Percentiles rank a stretch among this genome's conserved stretches.
These are phyloP conservation scores for Arge pagana DNA, from an alignment of 2,888 invertebrate genomes.

Conservation along the genomic window DNA sequence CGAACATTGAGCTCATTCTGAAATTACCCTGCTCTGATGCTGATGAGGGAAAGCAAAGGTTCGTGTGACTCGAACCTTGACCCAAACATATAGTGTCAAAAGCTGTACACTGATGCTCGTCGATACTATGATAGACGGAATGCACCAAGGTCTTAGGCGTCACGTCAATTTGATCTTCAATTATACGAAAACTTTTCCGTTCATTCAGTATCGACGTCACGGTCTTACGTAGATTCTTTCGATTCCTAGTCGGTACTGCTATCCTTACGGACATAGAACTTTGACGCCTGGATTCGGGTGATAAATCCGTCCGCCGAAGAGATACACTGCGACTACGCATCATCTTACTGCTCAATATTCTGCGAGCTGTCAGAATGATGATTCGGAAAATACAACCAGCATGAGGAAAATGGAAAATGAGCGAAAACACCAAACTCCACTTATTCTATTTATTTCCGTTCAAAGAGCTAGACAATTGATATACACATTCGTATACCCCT, in stretches of 20 bases:
- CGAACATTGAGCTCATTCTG: slow-evolving; percentile 22
- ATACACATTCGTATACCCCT: too few relatives aligned
- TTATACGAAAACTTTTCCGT: slow-evolving; percentile 35
- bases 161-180: slow-evolving; percentile 53
- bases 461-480: too few relatives aligned
- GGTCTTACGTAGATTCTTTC: slow-evolving; percentile 13
- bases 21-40: slow-evolving; percentile 3
- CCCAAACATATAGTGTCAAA: slow-evolving; percentile 29
- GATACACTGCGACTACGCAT: slow-evolving; percentile 13
- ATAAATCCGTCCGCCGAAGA: neutral
- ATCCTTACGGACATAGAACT: slow-evolving; percentile 5
- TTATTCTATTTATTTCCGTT: too few relatives aligned
- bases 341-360: too few relatives aligned
- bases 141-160: slow-evolving; percentile 58
- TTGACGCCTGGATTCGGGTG: too few relatives aligned
- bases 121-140: slow-evolving; percentile 44
- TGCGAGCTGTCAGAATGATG: too few relatives aligned
- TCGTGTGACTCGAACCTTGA: slow-evolving; percentile 23
- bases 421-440: too few relatives aligned
- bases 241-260: slow-evolving; percentile 7
- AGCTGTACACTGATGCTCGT: slow-evolving; percentile 45
- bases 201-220: slow-evolving; percentile 32
- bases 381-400: too few relatives aligned
- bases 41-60: slow-evolving; percentile 18
- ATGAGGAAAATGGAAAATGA: too few relatives aligned